These are phyloP conservation scores for Neoniphon sammara DNA, from an alignment of 2,797 vertebrate species.

Conservation along the genomic window DNA sequence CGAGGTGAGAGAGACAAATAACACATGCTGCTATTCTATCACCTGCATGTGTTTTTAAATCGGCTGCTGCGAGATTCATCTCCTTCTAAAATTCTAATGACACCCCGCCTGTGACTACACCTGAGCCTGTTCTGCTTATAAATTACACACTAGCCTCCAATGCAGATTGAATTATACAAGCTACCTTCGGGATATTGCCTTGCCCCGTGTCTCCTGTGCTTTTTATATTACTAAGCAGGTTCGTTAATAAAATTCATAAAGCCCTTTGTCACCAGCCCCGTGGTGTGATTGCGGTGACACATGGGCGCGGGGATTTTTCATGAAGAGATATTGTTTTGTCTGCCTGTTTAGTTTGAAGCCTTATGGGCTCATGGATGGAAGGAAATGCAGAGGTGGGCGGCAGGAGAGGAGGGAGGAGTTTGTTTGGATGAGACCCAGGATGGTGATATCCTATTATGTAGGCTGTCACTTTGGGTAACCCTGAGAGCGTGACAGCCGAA, in stretches of 20 bases:
- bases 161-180: conserved; percentile 66
- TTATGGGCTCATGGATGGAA: conserved; percentile 56
- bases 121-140: conserved; percentile 51
- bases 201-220: conserved; percentile 51
- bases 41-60: conserved; percentile 69
- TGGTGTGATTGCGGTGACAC: conserved; percentile 52
- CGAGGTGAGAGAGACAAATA: conserved; percentile 49
- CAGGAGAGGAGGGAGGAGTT: conserved; percentile 53
- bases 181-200: conserved; percentile 62
- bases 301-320: conserved; percentile 51
- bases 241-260: conserved; percentile 70
- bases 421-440: conserved; percentile 58
- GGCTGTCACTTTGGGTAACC: conserved; percentile 68
- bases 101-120: conserved; percentile 49
- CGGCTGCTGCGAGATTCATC: conserved; percentile 63
- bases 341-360: conserved; percentile 59
- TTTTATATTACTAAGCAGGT: conserved; percentile 71
- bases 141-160: conserved; percentile 55
- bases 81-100: conserved; percentile 57
- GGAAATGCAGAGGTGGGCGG: conserved; percentile 40
- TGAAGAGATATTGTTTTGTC: conserved; percentile 64
- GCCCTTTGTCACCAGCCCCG: conserved; percentile 47
- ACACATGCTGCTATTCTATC: conserved; percentile 52
- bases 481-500: conserved; percentile 48
- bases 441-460: conserved; percentile 72